Evolutionary conservation across 1,140 invertebrate species (phyloP).

Genomic region (Anthonomus grandis): DNA sequence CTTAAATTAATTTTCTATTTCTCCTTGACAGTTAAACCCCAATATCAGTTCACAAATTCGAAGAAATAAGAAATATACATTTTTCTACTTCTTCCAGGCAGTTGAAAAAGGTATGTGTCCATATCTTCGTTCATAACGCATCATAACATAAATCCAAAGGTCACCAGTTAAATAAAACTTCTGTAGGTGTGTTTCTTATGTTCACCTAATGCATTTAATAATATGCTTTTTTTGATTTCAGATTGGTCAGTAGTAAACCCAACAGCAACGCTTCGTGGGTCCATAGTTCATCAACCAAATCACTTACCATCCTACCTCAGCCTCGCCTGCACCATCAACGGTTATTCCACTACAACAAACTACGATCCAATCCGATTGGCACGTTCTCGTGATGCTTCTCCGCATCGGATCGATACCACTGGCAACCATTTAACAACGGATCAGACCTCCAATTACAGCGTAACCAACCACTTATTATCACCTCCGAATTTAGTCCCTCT

Average conservation of each 20-base stretch:
- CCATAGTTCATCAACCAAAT: conserved; percentile 29
- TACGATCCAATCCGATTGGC: conserved; percentile 72
- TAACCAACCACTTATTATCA: conserved; percentile 41
- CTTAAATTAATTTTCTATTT: too few species aligned
- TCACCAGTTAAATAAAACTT: too few species aligned
- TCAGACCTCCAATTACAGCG: conserved; percentile 18
- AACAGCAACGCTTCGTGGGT: conserved; percentile 41
- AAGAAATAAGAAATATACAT: too few species aligned
- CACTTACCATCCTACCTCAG: conserved; percentile 75
- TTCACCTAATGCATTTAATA: too few species aligned
- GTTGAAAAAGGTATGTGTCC: too few species aligned
- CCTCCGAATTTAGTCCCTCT: conserved; percentile 47
- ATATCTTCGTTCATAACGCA: too few species aligned
- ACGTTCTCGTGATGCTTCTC: conserved; percentile 64
- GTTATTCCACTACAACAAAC: conserved; percentile 79
- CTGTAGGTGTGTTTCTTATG: too few species aligned
- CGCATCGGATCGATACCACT: conserved; percentile 53
- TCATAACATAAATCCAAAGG: too few species aligned
- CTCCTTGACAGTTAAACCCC: too few species aligned
- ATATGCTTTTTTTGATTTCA: too few species aligned
- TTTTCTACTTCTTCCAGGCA: too few species aligned
- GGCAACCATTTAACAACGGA: conserved; percentile 29
- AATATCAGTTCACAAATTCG: too few species aligned
- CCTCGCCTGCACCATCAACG: conserved; percentile 84
- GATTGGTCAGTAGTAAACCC: conserved; percentile 45